Evolutionary conservation across 2,888 invertebrate species (phyloP).

Genomic region (Dicyrtomina minuta): DNA sequence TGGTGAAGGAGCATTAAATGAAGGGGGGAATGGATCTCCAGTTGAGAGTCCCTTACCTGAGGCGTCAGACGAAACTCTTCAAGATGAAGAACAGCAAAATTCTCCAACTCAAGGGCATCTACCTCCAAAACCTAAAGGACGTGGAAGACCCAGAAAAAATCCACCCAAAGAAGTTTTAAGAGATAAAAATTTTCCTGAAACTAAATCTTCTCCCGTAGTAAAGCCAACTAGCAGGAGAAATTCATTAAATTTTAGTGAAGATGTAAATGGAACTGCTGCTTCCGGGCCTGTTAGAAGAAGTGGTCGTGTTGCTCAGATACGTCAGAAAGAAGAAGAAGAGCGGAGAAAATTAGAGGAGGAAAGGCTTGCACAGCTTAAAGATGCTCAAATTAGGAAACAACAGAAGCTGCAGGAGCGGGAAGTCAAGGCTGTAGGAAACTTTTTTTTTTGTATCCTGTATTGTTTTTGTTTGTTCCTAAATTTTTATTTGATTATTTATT

Average conservation of each 20-base stretch:
- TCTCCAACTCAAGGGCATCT: conserved; percentile 36
- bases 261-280: conserved; percentile 54
- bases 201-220: background rate
- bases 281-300: conserved; percentile 71
- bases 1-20: conserved; percentile 67
- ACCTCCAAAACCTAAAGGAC: conserved; percentile 55
- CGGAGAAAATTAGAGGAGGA: conserved; percentile 73
- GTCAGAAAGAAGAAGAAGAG: conserved; percentile 83
- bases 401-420: conserved; percentile 50
- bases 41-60: conserved; percentile 24
- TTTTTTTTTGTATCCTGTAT: too few species aligned
- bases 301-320: conserved; percentile 80
- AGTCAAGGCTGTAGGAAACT: conserved; percentile 28
- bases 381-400: conserved; percentile 57
- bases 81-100: conserved; percentile 12
- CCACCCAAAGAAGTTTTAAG: conserved; percentile 52
- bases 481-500: too few species aligned
- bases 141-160: conserved; percentile 59
- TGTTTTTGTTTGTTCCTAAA: too few species aligned
- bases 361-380: conserved; percentile 67
- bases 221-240: conserved; percentile 51
- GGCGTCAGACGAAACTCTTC: conserved; percentile 33
- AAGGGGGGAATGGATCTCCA: conserved; percentile 49
- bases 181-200: background rate
- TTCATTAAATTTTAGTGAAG: conserved; percentile 23